These are phyloP conservation scores for Halictus rubicundus DNA, from an alignment of 1,140 invertebrate species.

Conservation along the genomic window DNA sequence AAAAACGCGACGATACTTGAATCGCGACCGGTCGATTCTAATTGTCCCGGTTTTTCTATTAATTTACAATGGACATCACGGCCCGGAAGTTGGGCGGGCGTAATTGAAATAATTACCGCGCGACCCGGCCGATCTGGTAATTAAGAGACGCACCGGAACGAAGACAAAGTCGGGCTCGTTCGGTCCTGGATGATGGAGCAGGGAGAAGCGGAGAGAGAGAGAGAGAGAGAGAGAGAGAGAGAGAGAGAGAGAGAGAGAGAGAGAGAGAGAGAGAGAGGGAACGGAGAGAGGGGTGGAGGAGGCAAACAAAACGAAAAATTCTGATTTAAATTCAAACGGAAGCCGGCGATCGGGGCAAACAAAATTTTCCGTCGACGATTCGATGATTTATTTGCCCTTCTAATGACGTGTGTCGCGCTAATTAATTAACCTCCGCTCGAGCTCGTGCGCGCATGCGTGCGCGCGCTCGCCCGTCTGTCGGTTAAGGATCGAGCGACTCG, in stretches of 20 bases:
- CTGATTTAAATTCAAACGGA: slow-evolving; percentile 13
- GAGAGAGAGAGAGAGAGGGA: no score
- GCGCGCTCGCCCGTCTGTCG: not conserved
- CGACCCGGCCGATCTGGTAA: slow-evolving; percentile 32
- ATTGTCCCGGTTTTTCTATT: slow-evolving; percentile 8
- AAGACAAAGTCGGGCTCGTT: slow-evolving; percentile 7
- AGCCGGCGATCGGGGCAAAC: slow-evolving; percentile 24
- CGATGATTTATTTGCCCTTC: slow-evolving; percentile 27
- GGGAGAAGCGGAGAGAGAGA: no score
- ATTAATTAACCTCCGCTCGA: slow-evolving; percentile 35
- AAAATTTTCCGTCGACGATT: slow-evolving; percentile 33
- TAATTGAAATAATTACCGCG: slow-evolving; percentile 38
- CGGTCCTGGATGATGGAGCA: no score
- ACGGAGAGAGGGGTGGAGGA: no score
- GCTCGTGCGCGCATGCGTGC: no score
- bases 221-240: no score
- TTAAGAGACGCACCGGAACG: slow-evolving; percentile 32
- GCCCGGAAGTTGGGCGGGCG: not conserved
- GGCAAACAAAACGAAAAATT: not conserved
- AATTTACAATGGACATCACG: slow-evolving; percentile 13
- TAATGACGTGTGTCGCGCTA: slow-evolving; percentile 39
- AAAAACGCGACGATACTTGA: slow-evolving; percentile 15
- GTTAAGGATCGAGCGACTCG: slow-evolving; percentile 21
- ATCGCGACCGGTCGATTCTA: slow-evolving; percentile 15
- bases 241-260: no score